Evolutionary conservation across 1,140 invertebrate species (phyloP), one percentile per base, ranked within the genome.

Genomic region (Hesperophylax magnus): DNA sequence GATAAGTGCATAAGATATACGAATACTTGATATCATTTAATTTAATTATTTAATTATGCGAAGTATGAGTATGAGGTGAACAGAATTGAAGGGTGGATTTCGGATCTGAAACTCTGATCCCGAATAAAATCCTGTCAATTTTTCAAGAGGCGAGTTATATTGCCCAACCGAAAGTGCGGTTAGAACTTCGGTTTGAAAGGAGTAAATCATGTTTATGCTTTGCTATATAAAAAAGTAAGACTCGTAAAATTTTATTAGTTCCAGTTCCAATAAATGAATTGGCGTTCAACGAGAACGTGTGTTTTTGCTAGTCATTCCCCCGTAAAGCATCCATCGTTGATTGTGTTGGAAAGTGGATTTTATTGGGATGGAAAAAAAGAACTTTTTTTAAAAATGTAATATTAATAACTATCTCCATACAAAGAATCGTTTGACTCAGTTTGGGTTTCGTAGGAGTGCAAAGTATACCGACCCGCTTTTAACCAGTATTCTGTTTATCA

Each of bases 171-270:
- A 58, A 22, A 58, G 56, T 20, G 56, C 56, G 56, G 56, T 22
- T 58, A 18, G 39, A 18, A 58, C 56, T 18, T 58, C 56, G 56
- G 56, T 7, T 58, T 18, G n/a, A 14, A 58, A 58, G 9, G 9
- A 58, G 56, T 58, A 58, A 58, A 58, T 58, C n/a, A 58, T 58
- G 56, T 58, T 58, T 58, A 58, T 58, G 56, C 22, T 18, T 58
- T 58, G 56, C 5, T 58, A 22, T 58, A 22, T 58, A 58, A 58
- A 58, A 58, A 47, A 47, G 39, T 14, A 47, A 47, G 39, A 58
- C 56, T 58, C 56, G 11, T 58, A 58, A 58, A 58, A 58, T 58
- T 58, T 20, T 58, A 58, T 58, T 58, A 58, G 56, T 47, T 47
- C 39, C 39, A 58, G 56, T 58, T 58, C 56, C 9, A 58, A 58